Evolutionary conservation across 1,140 invertebrate species (phyloP).

Genomic region (Saccostrea echinata): DNA sequence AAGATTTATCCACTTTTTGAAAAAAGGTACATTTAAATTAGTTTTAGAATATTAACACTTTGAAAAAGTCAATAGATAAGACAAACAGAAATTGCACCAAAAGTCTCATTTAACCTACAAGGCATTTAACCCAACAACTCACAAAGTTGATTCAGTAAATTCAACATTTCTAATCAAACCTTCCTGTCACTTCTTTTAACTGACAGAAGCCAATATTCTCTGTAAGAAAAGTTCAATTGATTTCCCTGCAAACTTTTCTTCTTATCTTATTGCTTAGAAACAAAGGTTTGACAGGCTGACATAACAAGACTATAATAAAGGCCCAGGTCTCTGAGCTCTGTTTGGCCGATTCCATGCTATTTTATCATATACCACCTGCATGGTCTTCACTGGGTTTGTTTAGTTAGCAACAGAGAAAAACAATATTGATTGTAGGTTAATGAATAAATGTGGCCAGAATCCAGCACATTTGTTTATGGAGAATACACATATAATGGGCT

Average conservation of each 20-base stretch:
- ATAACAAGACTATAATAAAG: not conserved
- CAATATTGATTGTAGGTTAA: not conserved
- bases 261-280: constrained; percentile 30
- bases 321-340: not conserved
- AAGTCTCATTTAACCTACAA: too few relatives aligned
- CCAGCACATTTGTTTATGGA: too few relatives aligned
- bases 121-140: not conserved
- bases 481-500: too few relatives aligned
- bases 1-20: too few relatives aligned
- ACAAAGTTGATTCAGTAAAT: not conserved
- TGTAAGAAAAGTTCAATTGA: constrained; percentile 20
- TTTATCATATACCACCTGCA: constrained; percentile 9
- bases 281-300: constrained; percentile 3
- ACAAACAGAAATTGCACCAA: too few relatives aligned
- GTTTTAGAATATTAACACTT: too few relatives aligned
- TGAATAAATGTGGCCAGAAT: not conserved
- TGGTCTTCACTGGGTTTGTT: not conserved
- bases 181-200: not conserved
- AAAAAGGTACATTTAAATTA: too few relatives aligned
- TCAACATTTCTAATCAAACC: constrained; percentile 24
- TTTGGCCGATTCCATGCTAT: not conserved
- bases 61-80: too few relatives aligned
- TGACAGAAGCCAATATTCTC: not conserved
- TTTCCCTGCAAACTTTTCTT: constrained; percentile 22
- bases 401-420: constrained; percentile 23